Evolutionary conservation across 2,888 invertebrate genomes (phyloP), one percentile per base, ranked within the genome.

Genomic region (Molanna angustata): DNA sequence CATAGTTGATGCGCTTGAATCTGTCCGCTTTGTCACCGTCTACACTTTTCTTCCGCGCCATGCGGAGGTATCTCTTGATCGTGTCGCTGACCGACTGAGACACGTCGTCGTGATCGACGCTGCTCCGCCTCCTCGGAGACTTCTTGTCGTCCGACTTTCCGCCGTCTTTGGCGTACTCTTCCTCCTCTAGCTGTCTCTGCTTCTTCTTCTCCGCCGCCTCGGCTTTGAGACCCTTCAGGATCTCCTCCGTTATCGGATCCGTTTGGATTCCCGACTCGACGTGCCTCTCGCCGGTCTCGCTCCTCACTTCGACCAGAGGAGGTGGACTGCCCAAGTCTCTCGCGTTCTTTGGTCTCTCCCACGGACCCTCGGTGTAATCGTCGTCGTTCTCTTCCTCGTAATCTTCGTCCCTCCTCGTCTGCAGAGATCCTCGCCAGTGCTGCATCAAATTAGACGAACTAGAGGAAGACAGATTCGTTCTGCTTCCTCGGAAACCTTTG

Each of bases 1-100:
- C 92, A 64, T 93, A 93, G 67, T 93, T 93, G 16, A 93, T 90
- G 0, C 91, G 82, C 66, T 91, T 91, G 66, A 92, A 93, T 45
- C 88, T 80, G 65, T 89, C 91, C 2, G 80, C 83, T 66, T 88
- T 88, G 61, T 88, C 88, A 2, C 85, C 83, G 67, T 91, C 90
- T 7, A 87, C 84, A 64, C 89, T 90, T 65, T 92, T 92, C 67
- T 92, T 92, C 27, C 92, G 79, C 4, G 90, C 91, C 91, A 92
- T 92, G 52, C 89, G 77, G 44, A 92, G 70, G 68, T 92, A 92
- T 7, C 91, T 77, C 69, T 91, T 91, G 56, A 92, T 90, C 0
- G 90, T 91, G 65, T 91, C 90, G 65, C 90, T 88, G 19, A 92
- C 91, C 1, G 90, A 91, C 57, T 90, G 90, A 0, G 90, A 90